These are phyloP conservation scores for Potorous gilbertii DNA, from an alignment of 2,797 vertebrate genomes.

Conservation along the genomic window DNA sequence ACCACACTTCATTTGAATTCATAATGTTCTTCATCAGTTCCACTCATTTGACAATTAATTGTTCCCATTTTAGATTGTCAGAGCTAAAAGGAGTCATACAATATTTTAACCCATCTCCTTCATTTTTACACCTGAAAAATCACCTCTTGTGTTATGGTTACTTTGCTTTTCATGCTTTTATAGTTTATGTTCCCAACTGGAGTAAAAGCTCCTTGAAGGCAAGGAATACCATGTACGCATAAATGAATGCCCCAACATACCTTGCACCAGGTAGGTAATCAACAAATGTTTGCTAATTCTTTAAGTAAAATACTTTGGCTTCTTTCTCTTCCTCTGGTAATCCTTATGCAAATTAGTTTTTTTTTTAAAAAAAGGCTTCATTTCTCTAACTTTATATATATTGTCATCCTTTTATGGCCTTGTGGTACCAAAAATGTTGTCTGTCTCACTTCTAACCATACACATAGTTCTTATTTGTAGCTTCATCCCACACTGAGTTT, in stretches of 20 bases:
- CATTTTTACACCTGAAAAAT: background rate
- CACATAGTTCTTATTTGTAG: background rate
- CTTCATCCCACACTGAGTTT: background rate
- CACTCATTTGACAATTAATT: background rate
- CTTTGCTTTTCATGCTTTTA: background rate
- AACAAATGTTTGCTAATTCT: background rate
- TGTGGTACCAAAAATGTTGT: background rate
- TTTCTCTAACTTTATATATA: background rate
- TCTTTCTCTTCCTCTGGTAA: background rate
- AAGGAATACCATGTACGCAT: background rate
- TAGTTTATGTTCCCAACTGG: background rate
- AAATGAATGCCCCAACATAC: background rate
- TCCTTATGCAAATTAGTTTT: background rate
- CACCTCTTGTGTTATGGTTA: background rate
- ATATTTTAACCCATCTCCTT: background rate
- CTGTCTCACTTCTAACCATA: background rate
- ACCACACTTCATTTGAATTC: background rate
- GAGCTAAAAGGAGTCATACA: background rate
- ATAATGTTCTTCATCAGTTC: background rate
- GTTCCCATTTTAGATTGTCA: background rate
- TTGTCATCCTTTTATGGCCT: background rate
- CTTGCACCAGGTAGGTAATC: background rate
- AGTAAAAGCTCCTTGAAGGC: background rate
- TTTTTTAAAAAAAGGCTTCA: background rate
- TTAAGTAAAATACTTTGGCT: background rate